Evolutionary conservation across 2,888 invertebrate species (phyloP).

Genomic region (Penaeus monodon): DNA sequence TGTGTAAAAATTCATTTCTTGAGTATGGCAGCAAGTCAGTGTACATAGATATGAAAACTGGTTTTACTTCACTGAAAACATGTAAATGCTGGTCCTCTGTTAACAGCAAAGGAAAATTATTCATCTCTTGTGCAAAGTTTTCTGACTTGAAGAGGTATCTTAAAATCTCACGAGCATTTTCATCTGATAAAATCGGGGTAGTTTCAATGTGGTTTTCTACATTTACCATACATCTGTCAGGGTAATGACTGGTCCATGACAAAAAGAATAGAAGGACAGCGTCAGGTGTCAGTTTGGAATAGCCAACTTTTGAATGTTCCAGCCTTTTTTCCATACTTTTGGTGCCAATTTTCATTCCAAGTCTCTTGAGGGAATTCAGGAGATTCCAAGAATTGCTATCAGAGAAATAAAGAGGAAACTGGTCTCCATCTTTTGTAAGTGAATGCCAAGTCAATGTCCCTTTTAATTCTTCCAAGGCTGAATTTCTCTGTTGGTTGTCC

Average conservation of each 20-base stretch:
- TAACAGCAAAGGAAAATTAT: slow-evolving; percentile 29
- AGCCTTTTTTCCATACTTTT: not conserved
- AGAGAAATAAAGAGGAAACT: slow-evolving; percentile 31
- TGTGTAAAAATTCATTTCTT: slow-evolving; percentile 25
- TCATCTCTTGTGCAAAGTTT: not conserved
- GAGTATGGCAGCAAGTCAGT: slow-evolving; percentile 16
- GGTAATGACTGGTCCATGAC: slow-evolving; percentile 18
- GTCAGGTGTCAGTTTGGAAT: slow-evolving; percentile 7
- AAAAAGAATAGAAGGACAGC: slow-evolving; percentile 3
- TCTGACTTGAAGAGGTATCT: not conserved
- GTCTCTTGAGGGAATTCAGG: slow-evolving; percentile 19
- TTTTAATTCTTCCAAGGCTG: not conserved
- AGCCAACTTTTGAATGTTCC: not conserved
- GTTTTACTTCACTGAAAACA: slow-evolving; percentile 8
- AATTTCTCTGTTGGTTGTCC: not conserved
- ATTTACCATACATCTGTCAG: slow-evolving; percentile 15
- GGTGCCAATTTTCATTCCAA: slow-evolving; percentile 40
- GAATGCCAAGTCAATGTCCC: slow-evolving; percentile 33
- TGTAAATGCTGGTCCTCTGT: slow-evolving; percentile 26
- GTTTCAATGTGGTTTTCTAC: not conserved
- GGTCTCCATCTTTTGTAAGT: not conserved
- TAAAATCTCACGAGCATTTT: slow-evolving; percentile 14
- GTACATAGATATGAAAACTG: slow-evolving; percentile 38
- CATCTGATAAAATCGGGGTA: slow-evolving; percentile 12
- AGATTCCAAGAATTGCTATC: not conserved